These are phyloP conservation scores for Neoitamus cyanurus DNA, from an alignment of 2,888 invertebrate species.

Conservation along the genomic window DNA sequence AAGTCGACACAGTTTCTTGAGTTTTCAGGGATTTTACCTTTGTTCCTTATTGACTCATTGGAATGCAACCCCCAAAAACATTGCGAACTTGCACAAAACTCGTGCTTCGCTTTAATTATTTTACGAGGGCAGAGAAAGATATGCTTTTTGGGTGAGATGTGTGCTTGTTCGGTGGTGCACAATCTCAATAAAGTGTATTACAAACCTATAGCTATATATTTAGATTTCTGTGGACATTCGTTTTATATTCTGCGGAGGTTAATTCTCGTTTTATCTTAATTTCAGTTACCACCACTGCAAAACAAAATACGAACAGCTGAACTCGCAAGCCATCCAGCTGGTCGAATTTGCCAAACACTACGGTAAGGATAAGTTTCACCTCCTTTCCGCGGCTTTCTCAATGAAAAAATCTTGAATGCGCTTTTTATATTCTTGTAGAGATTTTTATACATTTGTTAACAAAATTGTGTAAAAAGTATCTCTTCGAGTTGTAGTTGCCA, in stretches of 20 bases:
- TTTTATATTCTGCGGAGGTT: no score
- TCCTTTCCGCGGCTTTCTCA: no score
- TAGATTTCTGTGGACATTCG: neutral
- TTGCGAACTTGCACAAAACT: neutral
- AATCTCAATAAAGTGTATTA: neutral
- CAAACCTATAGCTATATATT: neutral
- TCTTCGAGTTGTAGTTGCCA: no score
- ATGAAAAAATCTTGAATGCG: no score
- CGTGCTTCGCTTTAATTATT: neutral
- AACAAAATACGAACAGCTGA: constrained; percentile 99
- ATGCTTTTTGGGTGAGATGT: neutral
- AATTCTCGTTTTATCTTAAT: constrained; percentile 56
- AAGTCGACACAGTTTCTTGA: no score
- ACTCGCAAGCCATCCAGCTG: constrained; percentile 98
- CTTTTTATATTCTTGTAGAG: no score
- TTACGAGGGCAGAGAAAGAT: neutral
- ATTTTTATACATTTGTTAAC: no score
- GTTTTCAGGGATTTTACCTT: neutral
- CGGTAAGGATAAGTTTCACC: constrained; percentile 99
- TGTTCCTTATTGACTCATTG: neutral
- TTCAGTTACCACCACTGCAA: constrained; percentile 99
- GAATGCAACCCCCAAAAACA: neutral
- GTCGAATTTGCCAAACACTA: constrained; percentile 98
- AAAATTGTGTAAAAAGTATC: no score
- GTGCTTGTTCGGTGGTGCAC: neutral